phyloP scores from a whole-genome alignment of 2,113 vertebrate genomes.

The Caloenas nicobarica region DNA sequence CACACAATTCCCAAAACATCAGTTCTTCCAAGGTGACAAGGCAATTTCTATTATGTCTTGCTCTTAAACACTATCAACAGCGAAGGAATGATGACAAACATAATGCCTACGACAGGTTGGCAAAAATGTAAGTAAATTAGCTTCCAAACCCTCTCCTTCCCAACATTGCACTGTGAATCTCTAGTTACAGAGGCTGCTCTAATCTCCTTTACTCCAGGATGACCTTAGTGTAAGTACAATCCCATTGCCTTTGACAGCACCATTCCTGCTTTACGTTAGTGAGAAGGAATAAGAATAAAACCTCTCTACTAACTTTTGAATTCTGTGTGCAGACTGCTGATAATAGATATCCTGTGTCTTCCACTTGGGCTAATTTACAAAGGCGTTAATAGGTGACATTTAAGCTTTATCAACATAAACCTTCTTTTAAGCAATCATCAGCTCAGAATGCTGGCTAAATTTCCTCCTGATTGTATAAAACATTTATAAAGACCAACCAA shows the following conservation, averaged over 20 bases:
- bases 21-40: neutral
- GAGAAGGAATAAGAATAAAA: neutral
- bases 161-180: neutral
- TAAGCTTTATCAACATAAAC: neutral
- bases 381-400: neutral
- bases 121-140: neutral
- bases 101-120: neutral
- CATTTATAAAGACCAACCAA: constrained; percentile 80
- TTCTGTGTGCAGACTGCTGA: neutral
- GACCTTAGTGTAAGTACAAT: neutral
- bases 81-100: neutral
- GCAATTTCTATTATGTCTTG: neutral
- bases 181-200: neutral
- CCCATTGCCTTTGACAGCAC: neutral
- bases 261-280: neutral
- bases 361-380: neutral
- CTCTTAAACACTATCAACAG: neutral
- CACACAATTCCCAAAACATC: neutral
- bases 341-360: neutral
- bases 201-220: neutral
- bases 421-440: constrained; percentile 71
- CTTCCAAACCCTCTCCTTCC: neutral
- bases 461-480: constrained; percentile 78
- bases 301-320: neutral
- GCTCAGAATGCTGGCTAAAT: constrained; percentile 73